Conservation (phyloP, 2,888 invertebrate species). For the Chorisops tibialis region DNA sequence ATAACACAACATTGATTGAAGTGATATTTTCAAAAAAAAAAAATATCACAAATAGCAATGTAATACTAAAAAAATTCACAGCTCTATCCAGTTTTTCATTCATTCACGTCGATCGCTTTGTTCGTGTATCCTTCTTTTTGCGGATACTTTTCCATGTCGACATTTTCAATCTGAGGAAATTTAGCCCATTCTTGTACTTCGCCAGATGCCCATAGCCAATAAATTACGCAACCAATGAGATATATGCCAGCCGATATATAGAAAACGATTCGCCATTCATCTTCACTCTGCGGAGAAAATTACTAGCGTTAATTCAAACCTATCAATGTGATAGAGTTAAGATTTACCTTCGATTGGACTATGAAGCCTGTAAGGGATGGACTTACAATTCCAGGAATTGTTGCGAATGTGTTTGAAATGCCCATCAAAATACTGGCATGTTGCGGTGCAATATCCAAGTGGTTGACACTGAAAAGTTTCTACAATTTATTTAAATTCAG, state of each 20-base stretch:
- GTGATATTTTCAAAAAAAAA: no score
- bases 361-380: constrained; percentile 78
- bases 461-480: constrained; percentile 62
- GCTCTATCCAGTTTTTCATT: constrained; percentile 28
- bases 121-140: constrained; percentile 43
- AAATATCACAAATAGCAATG: no score
- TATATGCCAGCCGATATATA: constrained; percentile 81
- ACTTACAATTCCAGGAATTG: constrained; percentile 87
- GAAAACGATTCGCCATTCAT: constrained; percentile 84
- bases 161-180: constrained; percentile 47
- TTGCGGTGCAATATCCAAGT: constrained; percentile 87
- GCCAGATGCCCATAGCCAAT: constrained; percentile 76
- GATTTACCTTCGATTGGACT: constrained; percentile 65
- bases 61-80: constrained; percentile 5
- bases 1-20: no score
- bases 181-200: constrained; percentile 79
- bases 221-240: constrained; percentile 77
- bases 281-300: constrained; percentile 57
- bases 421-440: constrained; percentile 92
- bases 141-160: constrained; percentile 49
- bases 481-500: not conserved
- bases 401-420: constrained; percentile 84
- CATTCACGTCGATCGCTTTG: constrained; percentile 48
- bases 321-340: not conserved
- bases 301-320: not conserved